Evolutionary conservation across 2,797 vertebrate species (phyloP), one percentile per base, ranked within the genome.

Genomic region (Stomatorhinus walkeri): DNA sequence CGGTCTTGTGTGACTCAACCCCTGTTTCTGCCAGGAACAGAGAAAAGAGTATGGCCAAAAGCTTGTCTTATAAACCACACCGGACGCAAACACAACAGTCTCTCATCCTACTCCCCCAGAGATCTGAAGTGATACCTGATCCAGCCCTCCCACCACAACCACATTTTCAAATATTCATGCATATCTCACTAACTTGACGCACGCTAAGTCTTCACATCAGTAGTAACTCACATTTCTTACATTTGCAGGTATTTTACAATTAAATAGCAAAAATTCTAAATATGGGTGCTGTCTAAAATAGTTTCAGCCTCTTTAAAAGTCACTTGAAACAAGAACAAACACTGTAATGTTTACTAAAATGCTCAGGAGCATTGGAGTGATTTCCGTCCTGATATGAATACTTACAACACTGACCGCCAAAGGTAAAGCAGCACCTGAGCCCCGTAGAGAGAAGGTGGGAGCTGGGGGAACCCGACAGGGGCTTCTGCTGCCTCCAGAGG

Each of bases 1-100:
- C 92, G 97, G 95, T 88, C 95, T 97, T 91, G 94, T 96, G 95
- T 96, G 97, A 87, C 95, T 94, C 90, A 97, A 97, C 93, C 98
- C 97, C 40, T 87, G 98, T 97, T 91, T 97, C 97, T 97, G 95
- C 91, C 81, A 90, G 89, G 89, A 52, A 83, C 40, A 83, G 61
- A 94, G 83, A 93, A 14, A 93, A 40, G 48, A 52, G 51, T 36
- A 49, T 14, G 48, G 14, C 19, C 40, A 36, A 72, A 72, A 36
- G 24, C 46, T 10, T 12, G 4, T 28, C 72, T 88, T 28, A 88
- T 59, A 16, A 79, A 79, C 24, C 72, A 9, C 72, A n/a, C 72
- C 7, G 36, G 72, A 40, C 32, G 19, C 72, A 79, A 43, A 40
- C 72, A n/a, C 43, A 43, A n/a, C 72, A 40, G 36, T 43, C 72